These are phyloP conservation scores for Phyto melanocephala DNA, from an alignment of 2,888 invertebrate species.

Conservation along the genomic window DNA sequence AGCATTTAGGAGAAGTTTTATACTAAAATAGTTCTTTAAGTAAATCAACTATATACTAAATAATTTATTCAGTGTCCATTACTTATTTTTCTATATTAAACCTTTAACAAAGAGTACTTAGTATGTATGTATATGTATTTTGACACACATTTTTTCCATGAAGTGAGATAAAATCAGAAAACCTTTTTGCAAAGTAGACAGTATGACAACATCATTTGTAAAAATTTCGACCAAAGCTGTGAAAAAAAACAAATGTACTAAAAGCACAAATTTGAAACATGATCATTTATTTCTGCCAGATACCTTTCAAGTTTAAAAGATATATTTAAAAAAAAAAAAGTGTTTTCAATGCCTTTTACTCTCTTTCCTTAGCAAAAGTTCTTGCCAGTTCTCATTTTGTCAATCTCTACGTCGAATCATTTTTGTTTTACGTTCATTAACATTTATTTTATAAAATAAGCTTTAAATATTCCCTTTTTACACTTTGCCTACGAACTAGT, in stretches of 20 bases:
- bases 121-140: no score
- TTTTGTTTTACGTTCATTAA: constrained; percentile 16
- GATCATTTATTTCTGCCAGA: constrained; percentile 37
- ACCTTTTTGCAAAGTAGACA: neutral
- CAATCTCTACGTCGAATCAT: constrained; percentile 5
- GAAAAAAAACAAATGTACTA: neutral
- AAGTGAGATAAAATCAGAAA: neutral
- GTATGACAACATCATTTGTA: constrained; percentile 34
- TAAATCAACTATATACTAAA: no score
- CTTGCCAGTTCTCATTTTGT: neutral
- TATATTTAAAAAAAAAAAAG: no score
- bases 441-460: neutral
- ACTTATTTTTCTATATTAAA: no score
- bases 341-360: neutral
- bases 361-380: neutral
- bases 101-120: no score
- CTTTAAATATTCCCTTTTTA: neutral
- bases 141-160: neutral
- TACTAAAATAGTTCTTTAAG: no score
- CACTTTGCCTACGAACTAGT: neutral
- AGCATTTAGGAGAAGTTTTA: no score
- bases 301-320: constrained; percentile 20
- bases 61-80: no score
- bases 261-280: constrained; percentile 21
- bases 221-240: neutral